These are phyloP conservation scores for Siniperca scherzeri DNA, from an alignment of 2,797 vertebrate species.

Conservation along the genomic window DNA sequence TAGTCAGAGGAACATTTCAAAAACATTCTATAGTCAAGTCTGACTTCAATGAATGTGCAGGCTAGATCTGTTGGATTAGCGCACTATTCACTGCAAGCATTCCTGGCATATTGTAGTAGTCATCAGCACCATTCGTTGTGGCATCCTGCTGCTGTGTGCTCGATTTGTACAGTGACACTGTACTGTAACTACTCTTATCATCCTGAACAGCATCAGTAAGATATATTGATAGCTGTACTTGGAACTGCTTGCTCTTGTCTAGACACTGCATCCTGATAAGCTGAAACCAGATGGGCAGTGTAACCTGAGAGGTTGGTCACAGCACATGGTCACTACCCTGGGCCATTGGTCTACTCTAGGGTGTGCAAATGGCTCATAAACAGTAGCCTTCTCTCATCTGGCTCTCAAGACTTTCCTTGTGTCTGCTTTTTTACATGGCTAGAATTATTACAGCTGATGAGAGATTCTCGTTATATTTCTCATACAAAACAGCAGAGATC, in stretches of 20 bases:
- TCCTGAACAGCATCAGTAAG: constrained; percentile 3
- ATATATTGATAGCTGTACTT: constrained; percentile 18
- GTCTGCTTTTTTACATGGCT: constrained; percentile 2
- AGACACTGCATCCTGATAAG: constrained; percentile 23
- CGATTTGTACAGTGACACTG: constrained; percentile 3
- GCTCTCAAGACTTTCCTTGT: background rate
- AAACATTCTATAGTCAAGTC: constrained; percentile 1
- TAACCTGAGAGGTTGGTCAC: constrained; percentile 49
- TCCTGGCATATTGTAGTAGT: constrained; percentile 31
- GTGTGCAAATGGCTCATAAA: constrained; percentile 19
- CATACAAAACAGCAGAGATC: constrained; percentile 84
- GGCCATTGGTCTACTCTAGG: background rate
- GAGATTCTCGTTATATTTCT: constrained; percentile 27
- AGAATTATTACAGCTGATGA: background rate
- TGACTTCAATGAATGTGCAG: background rate
- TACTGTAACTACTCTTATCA: background rate
- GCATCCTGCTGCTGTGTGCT: constrained; percentile 10
- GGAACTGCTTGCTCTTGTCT: constrained; percentile 19
- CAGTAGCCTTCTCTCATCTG: constrained; percentile 1
- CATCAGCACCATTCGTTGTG: background rate
- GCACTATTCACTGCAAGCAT: constrained; percentile 28
- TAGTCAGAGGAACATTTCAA: constrained; percentile 30
- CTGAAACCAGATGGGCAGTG: constrained; percentile 33
- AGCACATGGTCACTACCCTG: constrained; percentile 20
- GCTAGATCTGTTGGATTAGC: background rate